Base-by-base conservation (phyloP, 2,888 invertebrate genomes). In the Drosophila rellima region DNA sequence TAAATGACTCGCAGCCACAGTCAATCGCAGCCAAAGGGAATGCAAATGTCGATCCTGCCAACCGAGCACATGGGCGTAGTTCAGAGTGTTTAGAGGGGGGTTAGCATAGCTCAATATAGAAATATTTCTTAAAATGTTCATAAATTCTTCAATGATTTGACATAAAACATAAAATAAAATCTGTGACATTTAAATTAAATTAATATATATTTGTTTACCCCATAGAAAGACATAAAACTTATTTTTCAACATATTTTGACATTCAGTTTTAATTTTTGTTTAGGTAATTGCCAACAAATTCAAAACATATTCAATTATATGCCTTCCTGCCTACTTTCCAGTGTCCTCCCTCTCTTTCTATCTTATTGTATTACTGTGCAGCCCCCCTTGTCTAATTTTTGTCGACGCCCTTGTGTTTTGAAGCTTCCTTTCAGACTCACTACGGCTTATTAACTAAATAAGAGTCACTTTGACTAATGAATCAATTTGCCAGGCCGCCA, bases 401-500 rank as follows among this genome's bases (percentile, higher is more conserved):
- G n/a, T 23, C 33, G 18, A 44, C 51, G 51, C 52, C 39, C 26
- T 40, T 39, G 29, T 17, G 23, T 11, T 39, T 48, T 7, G 17
- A 48, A 17, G 29, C 20, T 48, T 8, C 47, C 59, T 26, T 48
- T 39, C 52, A 42, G 40, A 42, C n/a, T 37, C 42, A 39, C 60
- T 67, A 56, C 65, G 70, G 67, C 77, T 82, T 71, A 73, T 73
- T 84, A 70, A 66, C 77, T 82, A 82, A 88, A 80, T 88, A 88
- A 89, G 74, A 89, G 89, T 89, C 89, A 89, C 86, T 87, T 87
- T 89, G 88, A 88, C 86, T 87, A 89, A 87, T 87, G 86, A 87
- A 87, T 89, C 90, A 86, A 86, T 86, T 86, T 89, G 89, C 88
- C 85, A 69, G 87, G 67, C 71, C 82, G 74, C 70, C 70, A 69